Base-by-base conservation (phyloP, 2,797 vertebrate genomes). In the Peromyscus melanophrys region DNA sequence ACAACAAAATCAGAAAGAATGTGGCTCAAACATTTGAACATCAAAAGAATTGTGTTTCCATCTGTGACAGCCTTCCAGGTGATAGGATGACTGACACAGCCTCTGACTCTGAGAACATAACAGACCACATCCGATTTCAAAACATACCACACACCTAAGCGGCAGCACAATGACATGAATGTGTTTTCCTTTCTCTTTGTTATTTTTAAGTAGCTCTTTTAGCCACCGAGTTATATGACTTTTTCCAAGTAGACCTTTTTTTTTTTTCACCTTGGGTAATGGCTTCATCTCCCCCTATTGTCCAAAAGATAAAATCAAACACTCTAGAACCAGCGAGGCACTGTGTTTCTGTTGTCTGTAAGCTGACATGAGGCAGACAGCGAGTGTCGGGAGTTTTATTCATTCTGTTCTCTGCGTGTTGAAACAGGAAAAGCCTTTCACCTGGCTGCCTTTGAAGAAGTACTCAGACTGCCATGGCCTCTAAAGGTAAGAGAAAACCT, bases 391-490 rank as follows among this genome's bases (percentile, higher is more conserved):
- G 98, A 98, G 98, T 98, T 98, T 40, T 85, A 27, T 63, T 96
- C 98, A 90, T 98, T 98, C 98, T 98, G 98, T 97, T 98, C 97
- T 96, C 93, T 93, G 91, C 83, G 94, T 92, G 92, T 97, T 95
- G 98, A 97, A 97, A 81, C 97, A 97, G 98, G 98, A 98, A 98
- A 98, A 98, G 95, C 93, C 93, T 98, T 98, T 97, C 98, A 98
- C 98, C 98, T 97, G 97, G 96, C 97, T 98, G 95, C 95, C 98
- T 99, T 98, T 98, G 98, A 99, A 98, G 98, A 98, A 97, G 97
- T 97, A 96, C 97, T 98, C 97, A 76, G 98, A 98, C 97, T 98
- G 97, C 97, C 98, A 99, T 99, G 99, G 98, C 98, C 97, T 99
- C 98, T 97, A 98, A 98, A 99, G 99, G 99, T 99, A 99, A 99